Evolutionary conservation across 2,888 invertebrate genomes (phyloP), one percentile per base, ranked within the genome.

Genomic region (Rotaria sp.): DNA sequence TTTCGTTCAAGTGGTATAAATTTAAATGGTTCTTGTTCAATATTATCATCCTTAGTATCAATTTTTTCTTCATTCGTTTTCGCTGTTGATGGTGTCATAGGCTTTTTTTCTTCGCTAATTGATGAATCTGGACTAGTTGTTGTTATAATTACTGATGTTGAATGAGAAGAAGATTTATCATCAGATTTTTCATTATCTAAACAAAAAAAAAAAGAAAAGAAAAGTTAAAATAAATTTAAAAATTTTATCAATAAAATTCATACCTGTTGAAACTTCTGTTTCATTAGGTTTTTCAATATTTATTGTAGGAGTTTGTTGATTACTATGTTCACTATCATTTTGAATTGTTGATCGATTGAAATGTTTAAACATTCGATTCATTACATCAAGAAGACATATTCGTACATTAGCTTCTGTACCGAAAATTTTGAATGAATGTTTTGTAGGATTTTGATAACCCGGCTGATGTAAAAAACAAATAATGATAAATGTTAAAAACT

Each of bases 401-500:
- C 45, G 45, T 45, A 80, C 80, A n/a, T 80, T 80, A 13, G n/a
- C 26, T 45, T 80, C 80, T 26, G 80, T 80, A 45, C 80, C 80
- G n/a, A 45, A 45, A 4, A 80, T n/a, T 80, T 80, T 80, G 26
- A 45, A 80, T 15, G 45, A 41, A 80, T 80, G 80, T 80, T 80
- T 80, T 35, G 41, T 41, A 80, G 45, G 45, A 80, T 45, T 41
- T 80, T 80, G 80, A 45, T 80, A 80, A 45, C 38, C 80, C 11
- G 45, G 13, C 80, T 80, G n/a, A 26, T 35, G 1, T 15, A 8
- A 35, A 38, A 7, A 15, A 24, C 1, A 80, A 45, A 26, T 24
- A 41, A 41, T 1, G 8, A 8, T 26, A 11, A 26, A 13, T 4
- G 7, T 41, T 2, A 2, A 24, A 30, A 24, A 75, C 0, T 41